Percentiles rank a stretch among this genome's conserved stretches.
Conservation (phyloP, 2,888 invertebrate species). For the Vesta saturnalis region DNA sequence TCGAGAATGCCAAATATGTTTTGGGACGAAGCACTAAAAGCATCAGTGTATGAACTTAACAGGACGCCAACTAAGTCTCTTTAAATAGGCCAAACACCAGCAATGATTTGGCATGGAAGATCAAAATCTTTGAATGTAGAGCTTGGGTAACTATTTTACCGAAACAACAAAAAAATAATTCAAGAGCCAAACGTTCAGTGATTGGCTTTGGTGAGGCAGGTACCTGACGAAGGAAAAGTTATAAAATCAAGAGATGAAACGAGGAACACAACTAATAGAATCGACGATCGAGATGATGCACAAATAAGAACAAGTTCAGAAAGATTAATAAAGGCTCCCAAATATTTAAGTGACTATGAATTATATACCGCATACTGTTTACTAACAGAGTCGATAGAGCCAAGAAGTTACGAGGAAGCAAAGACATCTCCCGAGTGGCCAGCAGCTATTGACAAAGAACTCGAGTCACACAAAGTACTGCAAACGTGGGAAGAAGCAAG, state of each 20-base stretch:
- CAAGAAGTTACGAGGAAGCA: neutral
- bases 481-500: constrained; percentile 15
- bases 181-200: neutral
- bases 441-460: neutral
- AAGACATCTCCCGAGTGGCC: neutral
- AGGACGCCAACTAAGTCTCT: neutral
- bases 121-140: constrained; percentile 8
- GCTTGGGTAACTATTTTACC: neutral
- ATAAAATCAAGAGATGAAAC: neutral
- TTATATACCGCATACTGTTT: too few relatives aligned
- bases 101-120: constrained; percentile 19
- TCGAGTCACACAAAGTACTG: constrained; percentile 13
- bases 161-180: neutral
- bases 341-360: too few relatives aligned
- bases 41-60: constrained; percentile 14
- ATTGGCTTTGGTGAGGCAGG: neutral
- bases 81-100: constrained; percentile 12
- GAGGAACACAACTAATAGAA: neutral
- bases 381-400: too few relatives aligned
- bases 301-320: too few relatives aligned
- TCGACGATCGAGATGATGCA: neutral
- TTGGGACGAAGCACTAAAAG: constrained; percentile 19
- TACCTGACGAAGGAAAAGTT: too few relatives aligned
- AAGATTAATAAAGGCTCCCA: too few relatives aligned
- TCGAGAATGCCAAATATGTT: constrained; percentile 14